Evolutionary conservation across 1,140 invertebrate genomes (phyloP).

Genomic region (Cataglyphis hispanica): DNA sequence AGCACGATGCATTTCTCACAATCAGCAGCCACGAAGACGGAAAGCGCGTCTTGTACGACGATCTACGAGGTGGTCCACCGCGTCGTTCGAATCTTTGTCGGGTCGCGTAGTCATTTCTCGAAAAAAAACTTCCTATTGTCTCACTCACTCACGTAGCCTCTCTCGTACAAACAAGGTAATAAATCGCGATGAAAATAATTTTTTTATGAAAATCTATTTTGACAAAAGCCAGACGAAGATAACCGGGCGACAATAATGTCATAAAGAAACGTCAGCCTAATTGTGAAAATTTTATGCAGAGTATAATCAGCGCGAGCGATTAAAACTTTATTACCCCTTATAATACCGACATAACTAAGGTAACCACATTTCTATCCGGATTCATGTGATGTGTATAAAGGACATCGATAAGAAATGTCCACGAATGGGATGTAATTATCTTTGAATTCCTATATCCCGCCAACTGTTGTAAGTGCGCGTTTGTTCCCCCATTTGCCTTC

Average conservation of each 20-base stretch:
- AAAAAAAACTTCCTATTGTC: background rate
- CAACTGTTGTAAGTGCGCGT: background rate
- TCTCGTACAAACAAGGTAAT: conserved; percentile 27
- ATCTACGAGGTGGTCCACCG: conserved; percentile 75
- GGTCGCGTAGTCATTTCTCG: conserved; percentile 43
- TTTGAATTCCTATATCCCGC: background rate
- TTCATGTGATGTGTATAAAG: background rate
- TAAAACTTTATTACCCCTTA: too few relatives aligned
- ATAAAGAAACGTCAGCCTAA: background rate
- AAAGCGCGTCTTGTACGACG: conserved; percentile 74
- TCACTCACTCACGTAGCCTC: conserved; percentile 12
- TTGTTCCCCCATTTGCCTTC: background rate
- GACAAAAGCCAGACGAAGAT: background rate
- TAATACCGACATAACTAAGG: background rate
- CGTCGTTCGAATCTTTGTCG: conserved; percentile 61
- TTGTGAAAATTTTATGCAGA: background rate
- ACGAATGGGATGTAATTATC: conserved; percentile 4
- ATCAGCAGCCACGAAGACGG: conserved; percentile 75
- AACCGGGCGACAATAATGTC: background rate
- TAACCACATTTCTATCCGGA: background rate
- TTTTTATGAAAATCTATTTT: conserved; percentile 22
- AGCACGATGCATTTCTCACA: conserved; percentile 76
- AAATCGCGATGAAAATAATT: conserved; percentile 34
- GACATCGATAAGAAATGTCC: background rate
- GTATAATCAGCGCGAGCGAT: background rate